Percentiles rank a stretch among this genome's conserved stretches.
phyloP scores from a whole-genome alignment of 2,113 vertebrate species.

The Cisticola juncidis region DNA sequence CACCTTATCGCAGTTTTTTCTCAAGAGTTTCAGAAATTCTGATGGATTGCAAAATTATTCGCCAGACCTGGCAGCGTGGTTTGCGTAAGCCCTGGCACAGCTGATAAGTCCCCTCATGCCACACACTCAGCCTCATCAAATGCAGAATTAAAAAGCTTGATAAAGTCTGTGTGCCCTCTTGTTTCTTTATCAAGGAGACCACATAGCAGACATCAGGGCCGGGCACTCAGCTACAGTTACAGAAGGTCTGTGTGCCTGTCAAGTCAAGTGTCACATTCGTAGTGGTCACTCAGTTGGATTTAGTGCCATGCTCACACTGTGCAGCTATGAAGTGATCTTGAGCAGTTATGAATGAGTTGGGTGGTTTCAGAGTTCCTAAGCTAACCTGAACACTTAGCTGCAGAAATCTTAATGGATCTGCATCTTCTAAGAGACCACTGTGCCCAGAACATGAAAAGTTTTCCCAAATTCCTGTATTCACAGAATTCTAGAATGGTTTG shows the following conservation, averaged over 20 bases:
- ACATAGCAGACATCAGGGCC: rapidly evolving
- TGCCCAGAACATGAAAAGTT: rapidly evolving
- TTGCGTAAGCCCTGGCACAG: not conserved
- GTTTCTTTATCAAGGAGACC: not conserved
- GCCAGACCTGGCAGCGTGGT: not conserved
- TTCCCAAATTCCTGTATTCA: no score
- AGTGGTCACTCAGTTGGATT: rapidly evolving
- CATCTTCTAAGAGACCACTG: not conserved
- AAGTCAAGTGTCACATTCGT: not conserved
- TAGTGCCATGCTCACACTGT: rapidly evolving
- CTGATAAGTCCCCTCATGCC: not conserved
- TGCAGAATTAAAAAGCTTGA: not conserved
- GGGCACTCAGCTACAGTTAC: rapidly evolving
- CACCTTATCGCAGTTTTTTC: not conserved
- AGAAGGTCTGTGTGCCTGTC: not conserved
- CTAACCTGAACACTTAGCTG: not conserved
- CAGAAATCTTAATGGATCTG: not conserved
- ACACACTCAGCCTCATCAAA: rapidly evolving
- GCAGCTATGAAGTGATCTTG: not conserved
- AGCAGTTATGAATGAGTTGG: not conserved
- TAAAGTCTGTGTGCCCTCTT: not conserved
- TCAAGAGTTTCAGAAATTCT: not conserved
- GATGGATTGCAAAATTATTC: not conserved
- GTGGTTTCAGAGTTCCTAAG: slow-evolving; percentile 7
- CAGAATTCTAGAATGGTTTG: not conserved